phyloP scores from a whole-genome alignment of 2,113 vertebrate genomes.

The Sylvia atricapilla region DNA sequence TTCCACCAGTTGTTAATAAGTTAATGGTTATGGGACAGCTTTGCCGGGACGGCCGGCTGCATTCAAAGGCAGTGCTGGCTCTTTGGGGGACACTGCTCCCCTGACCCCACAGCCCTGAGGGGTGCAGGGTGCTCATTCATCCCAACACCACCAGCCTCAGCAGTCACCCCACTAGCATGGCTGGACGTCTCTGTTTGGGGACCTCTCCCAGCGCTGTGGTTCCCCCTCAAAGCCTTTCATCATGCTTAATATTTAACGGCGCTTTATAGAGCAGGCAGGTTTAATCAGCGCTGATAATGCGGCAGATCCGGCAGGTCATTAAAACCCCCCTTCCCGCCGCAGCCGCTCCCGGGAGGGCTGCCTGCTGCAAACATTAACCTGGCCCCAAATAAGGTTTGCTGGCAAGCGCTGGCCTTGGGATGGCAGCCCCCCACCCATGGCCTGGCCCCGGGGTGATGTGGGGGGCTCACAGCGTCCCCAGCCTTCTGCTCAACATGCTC shows the following conservation, averaged over 20 bases:
- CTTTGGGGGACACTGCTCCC: not conserved
- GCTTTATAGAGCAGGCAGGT: slow-evolving; percentile 58
- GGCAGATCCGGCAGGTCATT: slow-evolving; percentile 51
- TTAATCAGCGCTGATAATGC: slow-evolving; percentile 69
- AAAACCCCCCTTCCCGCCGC: not conserved
- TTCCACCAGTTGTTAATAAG: slow-evolving; percentile 51
- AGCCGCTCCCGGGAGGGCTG: not conserved
- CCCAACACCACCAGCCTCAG: not conserved
- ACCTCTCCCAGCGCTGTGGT: fast-evolving
- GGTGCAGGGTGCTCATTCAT: fast-evolving
- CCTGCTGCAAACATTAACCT: slow-evolving; percentile 67
- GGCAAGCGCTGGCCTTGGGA: not conserved
- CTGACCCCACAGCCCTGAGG: fast-evolving
- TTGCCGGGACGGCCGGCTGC: not conserved
- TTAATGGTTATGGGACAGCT: slow-evolving; percentile 61
- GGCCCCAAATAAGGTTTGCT: not conserved
- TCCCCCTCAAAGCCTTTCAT: not conserved
- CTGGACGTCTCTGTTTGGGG: fast-evolving
- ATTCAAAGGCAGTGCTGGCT: fast-evolving
- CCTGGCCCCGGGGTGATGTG: fast-evolving
- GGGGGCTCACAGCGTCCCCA: not conserved
- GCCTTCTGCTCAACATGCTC: not conserved
- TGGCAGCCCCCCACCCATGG: not conserved
- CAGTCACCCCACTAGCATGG: fast-evolving
- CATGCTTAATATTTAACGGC: slow-evolving; percentile 72